phyloP scores from a whole-genome alignment of 2,113 vertebrate species.

The Cephalopterus ornatus region DNA sequence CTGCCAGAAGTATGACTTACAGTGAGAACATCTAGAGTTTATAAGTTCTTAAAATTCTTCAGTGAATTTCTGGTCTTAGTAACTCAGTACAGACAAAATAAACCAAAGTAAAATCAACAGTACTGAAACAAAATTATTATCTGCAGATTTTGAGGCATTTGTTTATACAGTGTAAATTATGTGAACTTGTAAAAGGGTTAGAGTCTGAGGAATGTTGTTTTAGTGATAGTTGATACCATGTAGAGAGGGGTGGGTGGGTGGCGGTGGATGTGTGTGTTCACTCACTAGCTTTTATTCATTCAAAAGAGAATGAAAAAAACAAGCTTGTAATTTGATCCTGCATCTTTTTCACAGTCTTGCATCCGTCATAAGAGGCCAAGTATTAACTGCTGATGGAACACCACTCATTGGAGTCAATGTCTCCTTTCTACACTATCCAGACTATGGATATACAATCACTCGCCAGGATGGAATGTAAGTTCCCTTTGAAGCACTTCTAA shows the following conservation, averaged over 20 bases:
- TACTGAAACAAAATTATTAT: conserved; percentile 29
- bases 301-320: neutral
- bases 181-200: conserved; percentile 46
- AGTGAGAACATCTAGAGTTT: conserved; percentile 12
- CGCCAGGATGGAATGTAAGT: conserved; percentile 98
- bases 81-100: conserved; percentile 26
- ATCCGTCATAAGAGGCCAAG: conserved; percentile 95
- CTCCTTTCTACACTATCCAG: conserved; percentile 90
- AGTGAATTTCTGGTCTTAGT: conserved; percentile 58
- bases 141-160: conserved; percentile 27
- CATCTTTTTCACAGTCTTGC: conserved; percentile 83
- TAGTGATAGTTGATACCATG: conserved; percentile 33
- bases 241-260: neutral
- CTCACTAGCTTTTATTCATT: conserved; percentile 32
- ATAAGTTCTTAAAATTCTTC: conserved; percentile 57
- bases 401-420: conserved; percentile 99
- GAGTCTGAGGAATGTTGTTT: conserved; percentile 36
- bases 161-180: conserved; percentile 62
- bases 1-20: conserved; percentile 53
- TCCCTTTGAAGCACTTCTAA: neutral
- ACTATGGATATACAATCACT: conserved; percentile 92
- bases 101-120: conserved; percentile 26
- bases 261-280: neutral
- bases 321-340: conserved; percentile 24
- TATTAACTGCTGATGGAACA: conserved; percentile 93